Evolutionary conservation across 2,113 vertebrate species (phyloP).

Genomic region (Nesoenas mayeri): DNA sequence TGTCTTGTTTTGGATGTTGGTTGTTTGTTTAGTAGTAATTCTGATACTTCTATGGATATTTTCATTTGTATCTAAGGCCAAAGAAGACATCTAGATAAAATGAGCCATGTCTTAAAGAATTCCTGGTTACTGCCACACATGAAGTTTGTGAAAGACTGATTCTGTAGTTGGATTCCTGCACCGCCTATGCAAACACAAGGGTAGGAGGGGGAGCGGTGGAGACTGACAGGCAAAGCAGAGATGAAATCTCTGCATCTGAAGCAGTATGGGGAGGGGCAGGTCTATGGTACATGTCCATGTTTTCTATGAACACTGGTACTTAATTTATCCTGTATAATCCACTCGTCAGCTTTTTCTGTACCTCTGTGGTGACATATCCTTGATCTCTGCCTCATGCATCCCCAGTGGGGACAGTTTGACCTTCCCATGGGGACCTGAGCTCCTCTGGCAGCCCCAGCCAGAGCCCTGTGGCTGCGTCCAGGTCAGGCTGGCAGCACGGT

Average conservation of each 20-base stretch:
- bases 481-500: not conserved
- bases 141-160: not conserved
- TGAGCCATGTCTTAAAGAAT: not conserved
- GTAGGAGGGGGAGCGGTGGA: rapidly evolving
- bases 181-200: not conserved
- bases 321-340: not conserved
- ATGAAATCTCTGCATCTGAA: not conserved
- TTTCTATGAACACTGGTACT: not conserved
- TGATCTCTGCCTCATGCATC: not conserved
- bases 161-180: rapidly evolving
- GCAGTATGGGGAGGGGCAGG: not conserved
- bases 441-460: not conserved
- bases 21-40: not conserved
- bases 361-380: not conserved
- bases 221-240: rapidly evolving
- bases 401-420: not conserved
- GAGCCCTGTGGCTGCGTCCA: not conserved
- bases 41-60: not conserved
- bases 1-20: not conserved
- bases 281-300: no score
- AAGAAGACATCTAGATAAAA: not conserved
- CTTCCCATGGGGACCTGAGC: not conserved
- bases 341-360: not conserved
- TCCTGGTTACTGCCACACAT: not conserved
- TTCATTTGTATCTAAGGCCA: not conserved